Percentiles rank a stretch among this genome's conserved stretches.
phyloP scores from a whole-genome alignment of 2,888 invertebrate genomes.

The Cyclophora punctaria region DNA sequence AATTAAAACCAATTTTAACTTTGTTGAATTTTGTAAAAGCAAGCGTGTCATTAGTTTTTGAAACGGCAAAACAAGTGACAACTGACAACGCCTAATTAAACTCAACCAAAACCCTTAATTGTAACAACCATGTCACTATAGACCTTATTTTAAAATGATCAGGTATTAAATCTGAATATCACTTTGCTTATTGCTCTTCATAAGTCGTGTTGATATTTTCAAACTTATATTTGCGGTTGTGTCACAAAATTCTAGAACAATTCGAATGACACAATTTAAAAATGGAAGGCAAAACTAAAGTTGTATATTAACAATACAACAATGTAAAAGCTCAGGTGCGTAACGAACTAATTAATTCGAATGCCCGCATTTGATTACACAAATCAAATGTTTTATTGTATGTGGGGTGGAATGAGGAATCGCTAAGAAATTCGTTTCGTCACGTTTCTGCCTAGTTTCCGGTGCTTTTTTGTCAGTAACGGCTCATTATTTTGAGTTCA shows the following conservation, averaged over 20 bases:
- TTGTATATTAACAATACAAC: slow-evolving; percentile 36
- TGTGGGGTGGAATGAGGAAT: slow-evolving; percentile 70
- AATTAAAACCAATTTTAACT: slow-evolving; percentile 23
- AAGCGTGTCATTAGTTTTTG: slow-evolving; percentile 37
- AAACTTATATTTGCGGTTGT: slow-evolving; percentile 8
- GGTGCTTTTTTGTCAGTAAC: slow-evolving; percentile 55
- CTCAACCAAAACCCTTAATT: slow-evolving; percentile 25
- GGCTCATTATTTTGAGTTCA: slow-evolving; percentile 46
- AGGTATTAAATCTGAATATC: not conserved
- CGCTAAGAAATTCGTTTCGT: slow-evolving; percentile 72
- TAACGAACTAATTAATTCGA: slow-evolving; percentile 72
- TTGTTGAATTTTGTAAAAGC: slow-evolving; percentile 30
- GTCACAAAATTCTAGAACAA: not conserved
- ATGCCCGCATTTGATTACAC: slow-evolving; percentile 75
- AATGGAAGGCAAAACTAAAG: slow-evolving; percentile 4
- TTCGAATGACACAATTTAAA: not conserved
- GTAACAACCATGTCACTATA: too few species aligned
- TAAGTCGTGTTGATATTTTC: slow-evolving; percentile 1
- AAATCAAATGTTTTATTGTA: slow-evolving; percentile 68
- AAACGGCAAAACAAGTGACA: slow-evolving; percentile 29
- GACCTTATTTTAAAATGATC: not conserved
- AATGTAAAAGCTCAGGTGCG: slow-evolving; percentile 69
- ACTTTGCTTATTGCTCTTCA: not conserved
- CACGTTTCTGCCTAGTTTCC: slow-evolving; percentile 66
- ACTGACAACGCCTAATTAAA: slow-evolving; percentile 53